These are phyloP conservation scores for Mamestra brassicae DNA, from an alignment of 2,888 invertebrate genomes.

Conservation along the genomic window DNA sequence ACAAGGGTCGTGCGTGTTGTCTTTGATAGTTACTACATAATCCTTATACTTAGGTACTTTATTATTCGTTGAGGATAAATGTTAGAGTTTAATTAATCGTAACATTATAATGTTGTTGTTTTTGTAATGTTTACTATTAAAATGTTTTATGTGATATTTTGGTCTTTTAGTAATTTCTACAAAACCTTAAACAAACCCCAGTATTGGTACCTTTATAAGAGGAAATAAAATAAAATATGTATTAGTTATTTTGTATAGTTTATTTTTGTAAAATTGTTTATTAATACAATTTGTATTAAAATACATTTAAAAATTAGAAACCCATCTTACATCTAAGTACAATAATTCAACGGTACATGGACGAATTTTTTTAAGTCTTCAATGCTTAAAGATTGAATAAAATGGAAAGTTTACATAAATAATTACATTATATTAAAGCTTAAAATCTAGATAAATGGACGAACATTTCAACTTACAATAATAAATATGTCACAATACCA, in stretches of 20 bases:
- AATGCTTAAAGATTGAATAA: neutral
- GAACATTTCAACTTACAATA: conserved; percentile 21
- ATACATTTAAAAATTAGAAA: conserved; percentile 23
- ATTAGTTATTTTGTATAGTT: conserved; percentile 15
- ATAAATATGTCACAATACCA: conserved; percentile 12
- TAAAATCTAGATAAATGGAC: conserved; percentile 19
- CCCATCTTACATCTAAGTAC: conserved; percentile 35
- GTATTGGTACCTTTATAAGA: neutral
- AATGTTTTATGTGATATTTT: conserved; percentile 69
- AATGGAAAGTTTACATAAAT: conserved; percentile 6
- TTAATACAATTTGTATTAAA: conserved; percentile 5
- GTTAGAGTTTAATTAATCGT: conserved; percentile 60
- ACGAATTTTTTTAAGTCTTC: conserved; percentile 11
- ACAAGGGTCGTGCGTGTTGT: conserved; percentile 37
- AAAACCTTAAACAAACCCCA: neutral
- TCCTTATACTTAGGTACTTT: conserved; percentile 31
- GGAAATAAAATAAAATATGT: no score
- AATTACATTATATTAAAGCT: neutral
- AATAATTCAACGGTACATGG: conserved; percentile 57
- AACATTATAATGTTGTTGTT: conserved; percentile 67
- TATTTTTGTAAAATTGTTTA: conserved; percentile 22
- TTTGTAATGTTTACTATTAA: conserved; percentile 69
- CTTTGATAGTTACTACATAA: conserved; percentile 30
- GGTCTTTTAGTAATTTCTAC: conserved; percentile 32
- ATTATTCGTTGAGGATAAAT: conserved; percentile 53